phyloP scores from a whole-genome alignment of 2,888 invertebrate species.

The Nebria salina region DNA sequence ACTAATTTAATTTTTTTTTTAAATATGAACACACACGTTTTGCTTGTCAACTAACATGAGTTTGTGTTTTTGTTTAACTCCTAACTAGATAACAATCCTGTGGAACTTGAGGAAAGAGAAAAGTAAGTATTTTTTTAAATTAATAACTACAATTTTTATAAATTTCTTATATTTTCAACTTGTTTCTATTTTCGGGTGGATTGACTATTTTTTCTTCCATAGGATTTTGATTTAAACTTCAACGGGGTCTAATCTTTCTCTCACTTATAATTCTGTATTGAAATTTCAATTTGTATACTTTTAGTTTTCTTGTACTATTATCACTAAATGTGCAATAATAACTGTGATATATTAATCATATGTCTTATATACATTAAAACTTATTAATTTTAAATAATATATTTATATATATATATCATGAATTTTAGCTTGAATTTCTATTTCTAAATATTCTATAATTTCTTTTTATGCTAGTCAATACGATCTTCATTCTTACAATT shows the following conservation, averaged over 20 bases:
- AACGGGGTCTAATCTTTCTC: slow-evolving; percentile 11
- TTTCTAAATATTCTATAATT: slow-evolving; percentile 26
- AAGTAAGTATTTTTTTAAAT: slow-evolving; percentile 74
- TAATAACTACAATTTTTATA: slow-evolving; percentile 22
- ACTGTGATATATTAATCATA: slow-evolving; percentile 43
- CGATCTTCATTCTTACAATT: slow-evolving; percentile 47
- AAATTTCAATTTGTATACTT: slow-evolving; percentile 16
- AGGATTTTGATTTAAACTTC: slow-evolving; percentile 45
- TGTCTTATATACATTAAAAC: background rate
- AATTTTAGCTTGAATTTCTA: no score
- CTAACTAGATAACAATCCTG: slow-evolving; percentile 79
- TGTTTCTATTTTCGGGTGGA: slow-evolving; percentile 14
- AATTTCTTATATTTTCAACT: slow-evolving; percentile 22
- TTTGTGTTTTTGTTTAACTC: slow-evolving; percentile 55
- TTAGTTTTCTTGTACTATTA: slow-evolving; percentile 29
- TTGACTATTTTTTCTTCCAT: slow-evolving; percentile 41
- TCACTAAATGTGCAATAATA: slow-evolving; percentile 45
- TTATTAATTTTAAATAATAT: background rate
- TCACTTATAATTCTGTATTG: background rate
- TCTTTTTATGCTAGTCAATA: slow-evolving; percentile 47
- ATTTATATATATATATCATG: no score
- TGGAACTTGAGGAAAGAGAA: slow-evolving; percentile 84
- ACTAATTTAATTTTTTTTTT: background rate
- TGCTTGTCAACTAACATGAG: slow-evolving; percentile 34
- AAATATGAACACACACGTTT: background rate